Evolutionary conservation across 2,888 invertebrate species (phyloP), one percentile per base, ranked within the genome.

Genomic region (Acronicta psi): DNA sequence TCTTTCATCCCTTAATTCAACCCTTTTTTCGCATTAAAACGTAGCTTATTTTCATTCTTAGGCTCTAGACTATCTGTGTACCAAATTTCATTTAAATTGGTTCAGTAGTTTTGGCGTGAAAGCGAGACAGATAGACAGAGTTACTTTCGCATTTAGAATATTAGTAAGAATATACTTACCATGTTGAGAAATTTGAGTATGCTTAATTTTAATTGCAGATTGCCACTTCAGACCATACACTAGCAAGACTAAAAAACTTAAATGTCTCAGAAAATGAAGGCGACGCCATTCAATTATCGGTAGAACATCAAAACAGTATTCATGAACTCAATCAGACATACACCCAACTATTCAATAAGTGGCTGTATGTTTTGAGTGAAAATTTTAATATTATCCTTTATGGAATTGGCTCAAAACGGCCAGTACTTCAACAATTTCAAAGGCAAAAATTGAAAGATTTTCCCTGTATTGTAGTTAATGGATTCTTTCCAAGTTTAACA

Each of bases 401-500:
- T 88, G 99, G 99, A 0, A 92, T 98, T 47, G 99, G 99, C 0
- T 99, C 99, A 0, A 99, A 99, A 86, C 94, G 96, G 38, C 92
- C 95, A 25, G 90, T 99, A 18, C 87, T 99, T 31, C 96, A 97
- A 66, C 92, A 96, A 62, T 99, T 99, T 87, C 96, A 97, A 80
- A 90, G 89, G 16, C 92, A 95, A 63, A 91, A 87, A 59, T 74
- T 94, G 0, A 77, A 86, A 59, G 82, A 89, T 38, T 88, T 84
- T 75, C 96, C 97, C 0, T 97, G 97, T 53, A 86, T 99, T 45
- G 96, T 98, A 18, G 93, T 99, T 0, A 98, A 99, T 89, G 99
- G 99, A 2, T 99, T 97, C 89, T 98, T 98, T 83, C 99, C 99
- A 2, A 97, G 98, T 90, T 92, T 99, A 46, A 97, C 97, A 0